A percentile compares a stretch with the other conserved stretches of the same genome.
phyloP scores from a whole-genome alignment of 2,113 vertebrate genomes.

The Carassius carassius region DNA sequence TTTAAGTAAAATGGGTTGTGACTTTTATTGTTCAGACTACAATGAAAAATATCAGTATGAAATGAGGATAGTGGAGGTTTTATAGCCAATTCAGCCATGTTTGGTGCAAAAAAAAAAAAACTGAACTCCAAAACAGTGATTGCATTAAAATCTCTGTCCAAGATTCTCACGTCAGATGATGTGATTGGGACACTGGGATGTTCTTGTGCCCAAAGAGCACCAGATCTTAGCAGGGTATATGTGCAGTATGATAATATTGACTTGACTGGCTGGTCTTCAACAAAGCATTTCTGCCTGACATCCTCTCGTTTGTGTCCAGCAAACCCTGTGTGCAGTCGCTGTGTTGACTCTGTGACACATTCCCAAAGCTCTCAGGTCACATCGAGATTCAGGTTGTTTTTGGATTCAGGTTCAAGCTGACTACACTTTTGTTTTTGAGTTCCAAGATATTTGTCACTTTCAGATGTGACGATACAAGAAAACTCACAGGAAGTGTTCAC shows the following conservation, averaged over 20 bases:
- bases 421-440: slow-evolving; percentile 6
- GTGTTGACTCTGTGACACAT: slow-evolving; percentile 53
- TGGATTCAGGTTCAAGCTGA: slow-evolving; percentile 51
- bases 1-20: neutral
- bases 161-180: neutral
- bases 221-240: neutral
- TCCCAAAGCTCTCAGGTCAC: neutral
- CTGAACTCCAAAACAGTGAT: neutral
- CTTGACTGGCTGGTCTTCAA: neutral
- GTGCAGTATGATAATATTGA: slow-evolving; percentile 36
- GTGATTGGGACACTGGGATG: neutral
- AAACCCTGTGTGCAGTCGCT: neutral
- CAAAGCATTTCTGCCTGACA: slow-evolving; percentile 9
- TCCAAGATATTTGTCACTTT: neutral
- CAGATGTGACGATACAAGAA: neutral
- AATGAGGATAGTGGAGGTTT: neutral
- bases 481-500: neutral
- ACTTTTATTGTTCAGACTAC: neutral
- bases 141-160: neutral
- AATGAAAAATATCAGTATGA: neutral
- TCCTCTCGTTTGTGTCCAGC: neutral
- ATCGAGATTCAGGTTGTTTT: slow-evolving; percentile 53
- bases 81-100: no score
- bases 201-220: neutral
- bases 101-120: no score